Conservation (phyloP, 2,888 invertebrate genomes). For the Lepidonotus clava region DNA sequence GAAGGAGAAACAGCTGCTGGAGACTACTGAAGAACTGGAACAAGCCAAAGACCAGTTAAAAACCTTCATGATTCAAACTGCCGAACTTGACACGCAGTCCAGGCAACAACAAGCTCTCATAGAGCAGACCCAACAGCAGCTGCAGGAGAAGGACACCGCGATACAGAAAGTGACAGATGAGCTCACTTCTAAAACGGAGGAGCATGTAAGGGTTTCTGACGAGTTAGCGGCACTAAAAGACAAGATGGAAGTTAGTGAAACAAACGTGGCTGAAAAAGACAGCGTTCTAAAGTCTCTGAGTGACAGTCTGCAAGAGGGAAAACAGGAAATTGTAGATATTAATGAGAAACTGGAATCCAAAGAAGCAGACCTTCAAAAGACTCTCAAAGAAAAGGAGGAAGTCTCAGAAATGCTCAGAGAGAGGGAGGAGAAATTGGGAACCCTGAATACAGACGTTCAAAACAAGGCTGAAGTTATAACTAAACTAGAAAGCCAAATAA, state of each 20-base stretch:
- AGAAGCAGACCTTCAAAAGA: not conserved
- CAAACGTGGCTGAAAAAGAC: conserved; percentile 16
- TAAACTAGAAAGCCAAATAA: not conserved
- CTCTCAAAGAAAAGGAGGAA: not conserved
- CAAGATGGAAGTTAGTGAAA: not conserved
- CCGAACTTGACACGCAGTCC: not conserved
- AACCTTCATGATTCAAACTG: not conserved
- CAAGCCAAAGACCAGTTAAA: conserved; percentile 2
- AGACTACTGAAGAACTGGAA: not conserved
- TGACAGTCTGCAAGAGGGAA: not conserved
- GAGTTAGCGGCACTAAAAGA: not conserved
- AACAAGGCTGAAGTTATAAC: not conserved
- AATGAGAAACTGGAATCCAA: not conserved
- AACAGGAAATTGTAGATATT: not conserved
- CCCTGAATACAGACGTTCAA: not conserved
- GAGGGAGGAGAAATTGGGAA: not conserved
- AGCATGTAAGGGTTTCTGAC: not conserved
- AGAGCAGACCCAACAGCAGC: not conserved
- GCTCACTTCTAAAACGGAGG: not conserved
- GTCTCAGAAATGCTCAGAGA: not conserved
- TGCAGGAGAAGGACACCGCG: not conserved
- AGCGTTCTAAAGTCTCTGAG: not conserved
- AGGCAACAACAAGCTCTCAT: not conserved
- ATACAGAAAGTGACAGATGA: not conserved
- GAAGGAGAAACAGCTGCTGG: conserved; percentile 4